Evolutionary conservation across 2,113 vertebrate species (phyloP), one percentile per base, ranked within the genome.

Genomic region (Phaethornis superciliosus): DNA sequence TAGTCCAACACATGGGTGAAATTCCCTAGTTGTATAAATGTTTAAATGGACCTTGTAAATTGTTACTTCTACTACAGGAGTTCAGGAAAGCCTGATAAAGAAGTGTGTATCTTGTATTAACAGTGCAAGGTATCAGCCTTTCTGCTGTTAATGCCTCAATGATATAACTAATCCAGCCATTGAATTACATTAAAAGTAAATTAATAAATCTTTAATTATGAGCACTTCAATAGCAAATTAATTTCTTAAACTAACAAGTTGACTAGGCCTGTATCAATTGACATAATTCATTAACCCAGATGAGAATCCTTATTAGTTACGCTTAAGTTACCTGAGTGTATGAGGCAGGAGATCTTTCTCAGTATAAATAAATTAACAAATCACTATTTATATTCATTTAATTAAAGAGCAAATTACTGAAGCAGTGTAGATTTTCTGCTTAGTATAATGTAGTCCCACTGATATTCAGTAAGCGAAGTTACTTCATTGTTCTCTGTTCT

Each of bases 361-460:
- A 26, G 44, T 30, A 72, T 90, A 95, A 96, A 95, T 92, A 94
- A 80, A 89, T 95, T 92, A 92, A 58, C 92, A 87, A 91, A 91
- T 88, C 51, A 26, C 67, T 89, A 83, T 89, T 94, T 86, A 81
- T 65, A 94, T 85, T 62, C 60, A 79, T 22, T 90, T 95, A 93
- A 95, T 97, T 93, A 93, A 84, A 89, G 27, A 95, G 32, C 23
- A 75, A 81, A 88, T 88, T 94, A 81, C 30, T 65, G 85, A 79
- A 78, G 35, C 74, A 52, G 19, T 15, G 1, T 68, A 67, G 35
- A 46, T 59, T 79, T 85, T 69, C 58, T 75, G 10, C 1, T 1
- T 35, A 69, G 27, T n/a, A 11, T 87, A 65, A 89, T n/a, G 32
- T 76, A 81, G 40, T n/a, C 23, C 19, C 62, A 32, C 72, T 81